Base-by-base conservation (phyloP, 2,113 vertebrate species). In the Phaethornis superciliosus region DNA sequence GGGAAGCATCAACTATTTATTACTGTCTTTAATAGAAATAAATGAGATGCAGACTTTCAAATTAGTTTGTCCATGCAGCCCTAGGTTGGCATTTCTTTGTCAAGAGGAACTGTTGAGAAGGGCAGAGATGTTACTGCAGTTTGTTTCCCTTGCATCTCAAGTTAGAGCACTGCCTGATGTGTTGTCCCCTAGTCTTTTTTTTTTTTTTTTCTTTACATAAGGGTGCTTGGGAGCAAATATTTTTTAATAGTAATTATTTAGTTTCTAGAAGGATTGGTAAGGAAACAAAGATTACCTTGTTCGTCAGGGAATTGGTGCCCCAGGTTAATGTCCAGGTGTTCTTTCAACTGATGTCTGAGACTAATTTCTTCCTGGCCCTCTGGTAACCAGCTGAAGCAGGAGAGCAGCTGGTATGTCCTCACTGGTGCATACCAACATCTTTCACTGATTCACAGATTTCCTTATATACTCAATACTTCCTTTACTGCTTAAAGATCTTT, bases 321-420 rank as follows among this genome's bases (percentile, higher is more conserved):
- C 97, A 97, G 97, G 97, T 98, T 97, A 98, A 97, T 86, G 88
- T 92, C 97, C 98, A 98, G 97, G 97, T 98, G 98, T 97, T 97
- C 97, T 98, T 98, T 98, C 96, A 97, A 97, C 96, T 96, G 93
- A 77, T 91, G 96, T 84, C 96, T 98, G 98, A 98, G 97, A 98
- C 98, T 98, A 98, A 98, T 98, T 98, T 97, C 97, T 98, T 98
- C 98, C 98, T 98, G 97, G 94, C 97, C 97, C 95, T 96, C 95
- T 97, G 97, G 98, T 95, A 97, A 95, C 90, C 97, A 98, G 97
- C 97, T 97, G 98, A 97, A 97, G 96, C 92, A 63, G 89, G 65
- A 92, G 95, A 88, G 96, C 97, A 98, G 97, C 97, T 98, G 97
- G 95, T 91, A 32, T 97, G 92, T 97, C 97, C 97, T 97, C 98